Percentiles rank a stretch among this genome's conserved stretches.
phyloP scores from a whole-genome alignment of 2,797 vertebrate species.

The Eurystomus glaucurus region DNA sequence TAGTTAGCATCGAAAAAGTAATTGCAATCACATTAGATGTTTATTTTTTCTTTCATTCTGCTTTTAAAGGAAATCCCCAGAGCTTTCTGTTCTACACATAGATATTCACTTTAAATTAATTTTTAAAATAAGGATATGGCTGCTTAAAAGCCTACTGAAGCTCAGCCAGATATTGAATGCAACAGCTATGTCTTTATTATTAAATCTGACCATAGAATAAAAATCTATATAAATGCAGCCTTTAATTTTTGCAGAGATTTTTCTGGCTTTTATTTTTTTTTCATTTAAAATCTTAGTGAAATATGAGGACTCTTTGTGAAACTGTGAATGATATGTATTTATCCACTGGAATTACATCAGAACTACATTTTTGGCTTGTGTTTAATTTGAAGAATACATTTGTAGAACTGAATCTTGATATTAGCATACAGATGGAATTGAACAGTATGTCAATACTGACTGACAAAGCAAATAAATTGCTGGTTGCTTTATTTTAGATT shows the following conservation, averaged over 20 bases:
- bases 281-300: conserved; percentile 45
- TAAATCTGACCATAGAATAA: conserved; percentile 21
- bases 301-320: background rate
- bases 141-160: background rate
- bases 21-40: background rate
- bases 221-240: background rate
- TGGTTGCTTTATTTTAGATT: conserved; percentile 76
- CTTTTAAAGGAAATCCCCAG: background rate
- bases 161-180: background rate
- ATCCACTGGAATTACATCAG: conserved; percentile 51
- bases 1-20: background rate
- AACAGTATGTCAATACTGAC: conserved; percentile 79
- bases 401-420: conserved; percentile 73
- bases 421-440: conserved; percentile 83
- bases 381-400: conserved; percentile 71
- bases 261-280: background rate
- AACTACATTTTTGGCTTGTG: conserved; percentile 54
- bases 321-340: conserved; percentile 54
- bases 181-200: background rate
- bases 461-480: conserved; percentile 78
- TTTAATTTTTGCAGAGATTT: background rate
- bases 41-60: background rate
- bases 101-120: background rate
- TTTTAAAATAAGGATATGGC: background rate
- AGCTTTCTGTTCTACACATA: background rate